Evolutionary conservation across 2,113 vertebrate species (phyloP).

Genomic region (Tachysurus fulvidraco): DNA sequence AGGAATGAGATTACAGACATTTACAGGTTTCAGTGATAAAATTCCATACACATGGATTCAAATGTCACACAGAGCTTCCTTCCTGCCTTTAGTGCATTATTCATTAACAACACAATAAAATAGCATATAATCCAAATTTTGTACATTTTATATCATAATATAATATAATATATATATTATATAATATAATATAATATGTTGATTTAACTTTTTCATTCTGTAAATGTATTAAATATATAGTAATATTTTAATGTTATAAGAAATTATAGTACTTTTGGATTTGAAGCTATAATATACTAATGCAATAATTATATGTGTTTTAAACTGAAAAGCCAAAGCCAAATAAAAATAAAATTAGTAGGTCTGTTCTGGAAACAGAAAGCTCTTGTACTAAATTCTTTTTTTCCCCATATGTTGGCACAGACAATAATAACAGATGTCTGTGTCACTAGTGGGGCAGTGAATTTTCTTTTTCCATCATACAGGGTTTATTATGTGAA

Average conservation of each 20-base stretch:
- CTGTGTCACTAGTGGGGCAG: neutral
- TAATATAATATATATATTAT: too few species aligned
- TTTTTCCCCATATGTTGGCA: neutral
- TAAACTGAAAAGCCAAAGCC: neutral
- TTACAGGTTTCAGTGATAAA: neutral
- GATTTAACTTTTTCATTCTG: neutral
- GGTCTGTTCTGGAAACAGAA: neutral
- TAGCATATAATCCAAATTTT: too few species aligned
- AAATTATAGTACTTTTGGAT: neutral
- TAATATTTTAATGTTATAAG: neutral
- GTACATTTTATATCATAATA: too few species aligned
- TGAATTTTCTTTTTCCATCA: neutral
- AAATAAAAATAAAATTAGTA: neutral
- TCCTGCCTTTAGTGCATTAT: neutral
- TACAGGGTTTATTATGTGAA: neutral
- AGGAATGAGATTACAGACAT: neutral
- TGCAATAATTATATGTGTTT: neutral
- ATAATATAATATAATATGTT: too few species aligned
- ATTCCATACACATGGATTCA: neutral
- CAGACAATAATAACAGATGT: constrained; percentile 10
- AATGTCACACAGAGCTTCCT: neutral
- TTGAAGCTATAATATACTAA: neutral
- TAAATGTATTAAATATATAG: neutral
- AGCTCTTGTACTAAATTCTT: neutral
- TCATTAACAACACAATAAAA: neutral